Base-by-base conservation (phyloP, 2,888 invertebrate genomes). In the Euzetes globulus region DNA sequence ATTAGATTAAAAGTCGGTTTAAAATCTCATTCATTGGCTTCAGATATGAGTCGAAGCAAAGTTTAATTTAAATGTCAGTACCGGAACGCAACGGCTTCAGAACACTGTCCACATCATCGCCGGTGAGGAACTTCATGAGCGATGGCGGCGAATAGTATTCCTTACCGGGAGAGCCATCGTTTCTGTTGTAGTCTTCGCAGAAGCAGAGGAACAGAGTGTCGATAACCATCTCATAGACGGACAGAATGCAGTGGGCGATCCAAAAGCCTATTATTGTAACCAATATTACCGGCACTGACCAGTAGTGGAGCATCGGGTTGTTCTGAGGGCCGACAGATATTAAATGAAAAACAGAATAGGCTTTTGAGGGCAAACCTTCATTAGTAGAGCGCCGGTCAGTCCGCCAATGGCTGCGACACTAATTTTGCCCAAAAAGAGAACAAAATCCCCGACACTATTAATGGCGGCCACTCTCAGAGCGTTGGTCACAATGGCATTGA, bases 121-220 rank as follows among this genome's bases (percentile, higher is more conserved):
- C 73, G 52, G 22, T 22, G 13, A 72, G 45, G 41, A 75, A 75
- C 41, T 55, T 83, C 88, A 88, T 88, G 11, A 89, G 81, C 71
- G 87, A 87, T 76, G 85, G 84, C 76, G 88, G 88, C 88, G 88
- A 88, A 80, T 82, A 88, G 80, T 88, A 89, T 82, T 84, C 19
- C 81, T 82, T 19, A 86, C 82, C 4, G 11, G 76, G 76, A 1
- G 78, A 72, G 4, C 88, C 88, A 80, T 89, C 88, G 79, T 89
- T 88, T 75, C 84, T 82, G 75, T 86, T 86, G 79, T 87, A 88
- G 79, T 89, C 89, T 82, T 90, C 87, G 92, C 93, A 86, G 86
- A 97, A 97, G 83, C 97, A 97, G 73, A 98, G 86, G 85, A 97
- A 97, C 73, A 97, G 84, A 0, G 97, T 97, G 81, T 97, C 96